These are phyloP conservation scores for Anneissia japonica DNA, from an alignment of 35 echinoderm and acorn worm genomes.

Conservation along the genomic window DNA sequence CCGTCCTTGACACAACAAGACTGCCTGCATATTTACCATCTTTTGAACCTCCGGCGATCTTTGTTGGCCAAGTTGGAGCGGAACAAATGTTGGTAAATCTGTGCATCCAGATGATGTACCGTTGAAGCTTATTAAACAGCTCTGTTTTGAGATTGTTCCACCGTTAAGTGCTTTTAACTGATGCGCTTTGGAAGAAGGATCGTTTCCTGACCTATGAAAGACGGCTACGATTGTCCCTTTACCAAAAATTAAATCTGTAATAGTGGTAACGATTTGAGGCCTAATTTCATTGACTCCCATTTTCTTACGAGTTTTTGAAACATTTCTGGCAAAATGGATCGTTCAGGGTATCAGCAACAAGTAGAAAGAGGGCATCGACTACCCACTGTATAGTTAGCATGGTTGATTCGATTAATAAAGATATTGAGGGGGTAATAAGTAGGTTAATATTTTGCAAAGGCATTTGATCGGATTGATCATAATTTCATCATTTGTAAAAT, in stretches of 20 bases:
- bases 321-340: constrained; percentile 28
- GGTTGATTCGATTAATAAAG: too few species aligned
- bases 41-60: constrained; percentile 15
- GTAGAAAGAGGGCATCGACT: too few species aligned
- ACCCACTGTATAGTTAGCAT: too few species aligned
- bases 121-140: neutral
- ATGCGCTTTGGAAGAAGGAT: constrained; percentile 1
- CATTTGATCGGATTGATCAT: constrained; percentile 16
- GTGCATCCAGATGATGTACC: constrained; percentile 21
- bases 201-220: constrained; percentile 17
- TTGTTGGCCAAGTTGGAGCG: neutral
- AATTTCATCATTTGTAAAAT: constrained; percentile 2
- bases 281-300: constrained; percentile 38
- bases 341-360: constrained; percentile 7
- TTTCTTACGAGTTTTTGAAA: constrained; percentile 27
- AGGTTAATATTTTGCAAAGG: constrained; percentile 8
- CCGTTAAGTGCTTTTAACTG: constrained; percentile 13
- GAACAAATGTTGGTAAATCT: constrained; percentile 2
- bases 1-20: neutral
- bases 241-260: constrained; percentile 23
- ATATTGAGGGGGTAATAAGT: too few species aligned
- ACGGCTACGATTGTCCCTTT: constrained; percentile 17
- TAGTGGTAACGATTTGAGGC: constrained; percentile 8
- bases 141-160: constrained; percentile 20
- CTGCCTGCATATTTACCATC: constrained; percentile 18